These are phyloP conservation scores for Danio choprae DNA, from an alignment of 2,797 vertebrate species.

Conservation along the genomic window DNA sequence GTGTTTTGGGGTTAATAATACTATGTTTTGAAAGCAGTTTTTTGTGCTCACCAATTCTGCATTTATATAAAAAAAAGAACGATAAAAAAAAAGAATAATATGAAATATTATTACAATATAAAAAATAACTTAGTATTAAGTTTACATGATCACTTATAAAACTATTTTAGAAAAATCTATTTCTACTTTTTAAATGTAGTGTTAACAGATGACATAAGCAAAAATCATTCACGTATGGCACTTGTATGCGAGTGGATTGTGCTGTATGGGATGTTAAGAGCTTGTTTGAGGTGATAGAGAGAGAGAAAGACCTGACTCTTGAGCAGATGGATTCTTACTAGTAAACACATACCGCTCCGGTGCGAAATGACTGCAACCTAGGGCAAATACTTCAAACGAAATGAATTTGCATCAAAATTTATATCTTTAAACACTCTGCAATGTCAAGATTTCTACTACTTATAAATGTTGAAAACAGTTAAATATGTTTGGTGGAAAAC, in stretches of 20 bases:
- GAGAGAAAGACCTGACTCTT: not conserved
- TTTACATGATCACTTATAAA: no score
- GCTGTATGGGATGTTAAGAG: constrained; percentile 12
- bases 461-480: not conserved
- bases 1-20: not conserved
- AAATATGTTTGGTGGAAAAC: not conserved
- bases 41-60: not conserved
- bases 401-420: constrained; percentile 2
- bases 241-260: constrained; percentile 9
- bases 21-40: not conserved
- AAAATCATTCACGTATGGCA: not conserved
- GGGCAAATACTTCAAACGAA: constrained; percentile 31
- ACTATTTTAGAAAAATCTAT: no score
- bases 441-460: not conserved
- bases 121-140: no score
- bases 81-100: not conserved
- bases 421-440: not conserved
- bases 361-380: constrained; percentile 16
- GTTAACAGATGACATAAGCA: no score
- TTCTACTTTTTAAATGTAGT: no score
- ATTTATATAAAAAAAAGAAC: not conserved
- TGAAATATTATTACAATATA: not conserved
- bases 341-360: not conserved
- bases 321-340: constrained; percentile 13
- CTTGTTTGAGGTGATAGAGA: constrained; percentile 25